These are phyloP conservation scores for Drosophila recens DNA, from an alignment of 2,888 invertebrate genomes.

Conservation along the genomic window DNA sequence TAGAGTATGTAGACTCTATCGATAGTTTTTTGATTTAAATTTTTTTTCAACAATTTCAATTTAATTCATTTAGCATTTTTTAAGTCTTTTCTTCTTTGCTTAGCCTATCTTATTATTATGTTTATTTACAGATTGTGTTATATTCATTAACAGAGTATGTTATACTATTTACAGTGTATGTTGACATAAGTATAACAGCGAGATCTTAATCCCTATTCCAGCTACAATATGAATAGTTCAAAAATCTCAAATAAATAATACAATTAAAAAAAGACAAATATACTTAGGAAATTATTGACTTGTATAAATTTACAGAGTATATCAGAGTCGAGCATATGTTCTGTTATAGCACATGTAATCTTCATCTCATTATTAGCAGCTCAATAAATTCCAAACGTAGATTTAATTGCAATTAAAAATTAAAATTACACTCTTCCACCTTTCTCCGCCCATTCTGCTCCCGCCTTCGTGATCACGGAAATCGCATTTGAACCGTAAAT, in stretches of 20 bases:
- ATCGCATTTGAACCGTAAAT: slow-evolving; percentile 54
- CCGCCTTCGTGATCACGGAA: neutral
- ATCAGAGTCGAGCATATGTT: neutral
- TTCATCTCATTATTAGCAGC: slow-evolving; percentile 17
- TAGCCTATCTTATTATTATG: too few relatives aligned
- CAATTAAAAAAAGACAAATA: too few relatives aligned
- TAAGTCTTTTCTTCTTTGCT: too few relatives aligned
- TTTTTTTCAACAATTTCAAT: neutral
- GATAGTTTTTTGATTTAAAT: neutral
- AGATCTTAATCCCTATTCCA: too few relatives aligned
- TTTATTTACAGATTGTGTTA: too few relatives aligned
- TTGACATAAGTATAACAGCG: too few relatives aligned
- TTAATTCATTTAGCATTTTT: neutral
- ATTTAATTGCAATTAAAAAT: slow-evolving; percentile 68
- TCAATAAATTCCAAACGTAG: slow-evolving; percentile 47
- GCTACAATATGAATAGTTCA: neutral
- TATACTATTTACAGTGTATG: too few relatives aligned
- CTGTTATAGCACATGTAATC: slow-evolving; percentile 13
- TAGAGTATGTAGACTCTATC: neutral
- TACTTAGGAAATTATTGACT: too few relatives aligned
- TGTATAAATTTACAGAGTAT: slow-evolving; percentile 6
- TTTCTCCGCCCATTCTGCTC: neutral
- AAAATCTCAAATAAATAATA: neutral
- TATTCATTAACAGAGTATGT: too few relatives aligned
- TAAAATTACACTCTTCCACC: slow-evolving; percentile 46